Evolutionary conservation across 2,113 vertebrate species (phyloP), one percentile per base, ranked within the genome.

Genomic region (Arizona elegans): DNA sequence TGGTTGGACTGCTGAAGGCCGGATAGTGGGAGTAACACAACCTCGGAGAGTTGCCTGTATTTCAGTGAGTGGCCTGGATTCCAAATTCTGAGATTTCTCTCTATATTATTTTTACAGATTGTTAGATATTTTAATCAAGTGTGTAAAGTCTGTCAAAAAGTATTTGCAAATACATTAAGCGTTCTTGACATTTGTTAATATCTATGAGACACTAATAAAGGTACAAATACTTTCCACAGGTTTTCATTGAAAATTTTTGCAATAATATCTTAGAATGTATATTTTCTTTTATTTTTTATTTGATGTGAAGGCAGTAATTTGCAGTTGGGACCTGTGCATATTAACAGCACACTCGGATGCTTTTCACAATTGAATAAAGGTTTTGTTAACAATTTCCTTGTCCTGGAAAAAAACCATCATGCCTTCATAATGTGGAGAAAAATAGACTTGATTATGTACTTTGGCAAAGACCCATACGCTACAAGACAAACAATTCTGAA

Each of bases 11-110:
- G 98, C 99, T 0, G 99, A 99, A 94, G 99, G 99, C 87, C 98
- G 98, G 97, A 98, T 99, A 56, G 98, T 99, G 6, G 99, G 99
- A 29, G 98, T 99, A 96, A 99, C 99, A 0, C 99, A 99, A 96
- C 99, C 99, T 92, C 98, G 99, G 0, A 98, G 99, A 5, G 99
- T 99, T 89, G 99, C 99, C 90, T 99, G 99, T 54, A 98, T 99
- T 95, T 98, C 99, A 5, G 99, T 99, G 97, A 98, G 99, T 98
- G 93, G 93, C 17, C 33, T 38, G 17, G 15, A 81, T 94, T 86
- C 15, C 0, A 0, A 75, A 56, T 86, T 58, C 38, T 70, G 50
- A 33, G 12, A 11, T 58, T 92, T 47, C 70, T 94, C 87, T 90
- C 19, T 70, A n/a, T 2, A 26, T 59, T 75, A 75, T 33, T 75